These are phyloP conservation scores for Merluccius polli DNA, from an alignment of 2,797 vertebrate genomes.

Conservation along the genomic window DNA sequence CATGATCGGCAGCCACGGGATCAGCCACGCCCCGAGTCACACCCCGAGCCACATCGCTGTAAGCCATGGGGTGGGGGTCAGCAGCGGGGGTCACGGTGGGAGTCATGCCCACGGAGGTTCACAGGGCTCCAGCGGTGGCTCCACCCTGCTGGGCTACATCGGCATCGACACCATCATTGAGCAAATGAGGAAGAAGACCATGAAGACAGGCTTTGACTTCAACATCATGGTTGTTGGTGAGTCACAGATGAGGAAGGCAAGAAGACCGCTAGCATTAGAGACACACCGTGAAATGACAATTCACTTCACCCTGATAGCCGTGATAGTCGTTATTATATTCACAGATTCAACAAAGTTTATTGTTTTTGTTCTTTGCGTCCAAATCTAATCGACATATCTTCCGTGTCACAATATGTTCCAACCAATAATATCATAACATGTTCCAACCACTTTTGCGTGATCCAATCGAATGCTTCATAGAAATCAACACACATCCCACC, in stretches of 20 bases:
- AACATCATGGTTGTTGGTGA: slow-evolving; percentile 98
- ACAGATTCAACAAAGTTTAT: no score
- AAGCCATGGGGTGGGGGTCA: slow-evolving; percentile 24
- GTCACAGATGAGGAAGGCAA: slow-evolving; percentile 36
- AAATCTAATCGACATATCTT: no score
- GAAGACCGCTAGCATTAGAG: no score
- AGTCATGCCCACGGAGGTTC: slow-evolving; percentile 43
- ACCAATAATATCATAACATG: background rate
- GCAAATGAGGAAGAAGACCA: slow-evolving; percentile 98
- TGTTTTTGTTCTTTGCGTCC: no score
- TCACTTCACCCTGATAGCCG: no score
- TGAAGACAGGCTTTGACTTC: slow-evolving; percentile 98
- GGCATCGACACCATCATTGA: slow-evolving; percentile 98
- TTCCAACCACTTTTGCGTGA: background rate
- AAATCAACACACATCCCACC: no score
- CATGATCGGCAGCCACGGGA: slow-evolving; percentile 55
- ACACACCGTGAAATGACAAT: no score
- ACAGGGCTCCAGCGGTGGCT: slow-evolving; percentile 59
- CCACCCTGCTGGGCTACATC: slow-evolving; percentile 87
- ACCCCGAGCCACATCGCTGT: slow-evolving; percentile 20
- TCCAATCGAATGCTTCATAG: background rate
- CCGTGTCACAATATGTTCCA: background rate
- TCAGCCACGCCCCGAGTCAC: background rate
- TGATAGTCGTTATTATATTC: no score
- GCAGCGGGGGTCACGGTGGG: slow-evolving; percentile 30